Base-by-base conservation (phyloP, 2,113 vertebrate genomes). In the Rutilus rutilus region DNA sequence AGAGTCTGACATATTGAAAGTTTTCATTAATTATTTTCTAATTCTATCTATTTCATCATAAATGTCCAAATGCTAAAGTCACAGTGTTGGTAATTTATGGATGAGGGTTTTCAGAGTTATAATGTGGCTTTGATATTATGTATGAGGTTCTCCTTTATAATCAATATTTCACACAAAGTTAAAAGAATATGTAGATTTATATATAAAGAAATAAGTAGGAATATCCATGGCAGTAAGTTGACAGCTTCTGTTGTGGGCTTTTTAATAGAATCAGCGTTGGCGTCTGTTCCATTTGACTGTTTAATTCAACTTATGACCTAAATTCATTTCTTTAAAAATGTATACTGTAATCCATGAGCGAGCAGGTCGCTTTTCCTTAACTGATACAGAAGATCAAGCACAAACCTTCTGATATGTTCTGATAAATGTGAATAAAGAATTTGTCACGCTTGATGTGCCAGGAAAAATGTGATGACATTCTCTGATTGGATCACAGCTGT, bases 81-180 rank as follows among this genome's bases (percentile, higher is more conserved):
- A 30, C 17, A 47, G 39, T 50, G 60, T 52, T 47, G 45, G 39
- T 67, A 50, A 33, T 82, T 69, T 25, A 82, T 82, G 39, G n/a
- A 65, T 65, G 60, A 82, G 54, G 54, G 54, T 12, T 79, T 78
- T 78, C 36, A 42, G 25, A 69, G 80, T 69, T 65, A 27, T 30
- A 33, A 3, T 21, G 27, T 67, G 42, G 82, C 82, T 83, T 73
- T 83, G 67, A 83, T 83, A 73, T 83, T 73, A 83, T 83, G 82
- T 59, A 83, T 83, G 82, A 73, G 47, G 19, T 25, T 42, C 50
- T 73, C 45, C 9, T 69, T 52, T 83, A 73, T 83, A 54, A 83
- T 83, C 82, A 83, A 83, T 83, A 23, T 83, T 83, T 83, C 82
- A 83, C 47, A 83, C 47, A n/a, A 39, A 6, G 81, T 57, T 83